These are phyloP conservation scores for Melanophora roralis DNA, from an alignment of 2,888 invertebrate genomes.

Conservation along the genomic window DNA sequence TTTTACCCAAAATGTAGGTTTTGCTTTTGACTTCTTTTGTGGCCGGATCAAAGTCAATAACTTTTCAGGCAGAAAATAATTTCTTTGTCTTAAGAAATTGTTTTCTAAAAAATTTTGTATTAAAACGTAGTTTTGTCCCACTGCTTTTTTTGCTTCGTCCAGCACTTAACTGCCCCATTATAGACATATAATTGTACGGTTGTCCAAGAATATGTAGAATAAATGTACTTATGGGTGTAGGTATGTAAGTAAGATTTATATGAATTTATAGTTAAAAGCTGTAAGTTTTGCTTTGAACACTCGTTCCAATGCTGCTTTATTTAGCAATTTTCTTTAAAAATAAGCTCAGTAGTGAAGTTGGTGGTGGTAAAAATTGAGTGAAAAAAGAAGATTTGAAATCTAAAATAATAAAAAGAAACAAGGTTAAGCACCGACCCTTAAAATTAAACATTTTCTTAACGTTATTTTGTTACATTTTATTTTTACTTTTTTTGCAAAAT, in stretches of 20 bases:
- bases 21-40: too few relatives aligned
- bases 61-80: too few relatives aligned
- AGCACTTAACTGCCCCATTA: conserved; percentile 32
- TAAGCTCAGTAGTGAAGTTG: conserved; percentile 37
- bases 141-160: neutral
- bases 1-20: too few relatives aligned
- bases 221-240: too few relatives aligned
- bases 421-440: conserved; percentile 58
- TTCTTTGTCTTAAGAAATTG: too few relatives aligned
- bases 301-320: neutral
- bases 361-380: conserved; percentile 28
- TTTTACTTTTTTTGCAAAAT: neutral
- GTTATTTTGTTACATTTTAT: neutral
- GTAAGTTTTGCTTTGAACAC: conserved; percentile 18
- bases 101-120: too few relatives aligned
- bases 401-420: conserved; percentile 53
- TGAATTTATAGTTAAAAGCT: conserved; percentile 6
- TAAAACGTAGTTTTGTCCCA: neutral
- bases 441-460: conserved; percentile 46
- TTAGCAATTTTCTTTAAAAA: conserved; percentile 39
- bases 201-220: neutral
- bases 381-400: conserved; percentile 35
- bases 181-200: conserved; percentile 49
- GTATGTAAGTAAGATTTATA: conserved; percentile 7
- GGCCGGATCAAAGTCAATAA: too few relatives aligned